Base-by-base conservation (phyloP, 2,113 vertebrate species). In the Scartelaos histophorus region DNA sequence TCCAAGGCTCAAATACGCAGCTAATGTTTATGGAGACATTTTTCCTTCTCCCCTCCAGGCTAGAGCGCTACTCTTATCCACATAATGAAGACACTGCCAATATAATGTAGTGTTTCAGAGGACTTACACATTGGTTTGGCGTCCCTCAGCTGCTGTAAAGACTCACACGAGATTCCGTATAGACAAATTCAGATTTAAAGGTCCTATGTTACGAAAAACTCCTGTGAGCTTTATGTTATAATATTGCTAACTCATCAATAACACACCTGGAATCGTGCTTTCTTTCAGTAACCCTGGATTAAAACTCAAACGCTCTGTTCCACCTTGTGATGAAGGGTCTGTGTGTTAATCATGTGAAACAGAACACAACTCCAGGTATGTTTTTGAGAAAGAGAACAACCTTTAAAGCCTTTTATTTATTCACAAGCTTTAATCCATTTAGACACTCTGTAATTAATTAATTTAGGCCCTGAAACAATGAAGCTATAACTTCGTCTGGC, bases 71-170 rank as follows among this genome's bases (percentile, higher is more conserved):
- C 70, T 81, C 56, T 62, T 82, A 21, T 83, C 80, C 81, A 89
- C 84, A 74, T 83, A 88, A 89, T 83, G 80, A 81, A 87, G 83
- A 34, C 13, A 16, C 15, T 82, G 70, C 76, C 83, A 77, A 81
- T 81, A 88, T 56, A 62, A 69, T 13, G 54, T 19, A 72, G 51
- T 71, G 58, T 76, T 90, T 77, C 71, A 83, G 70, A 67, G 69
- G 76, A 85, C 90, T 88, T 83, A 81, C 35, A 74, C 71, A 67
- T 73, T 78, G 67, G 80, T 73, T 71, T 25, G 71, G 70, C 72
- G 81, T 19, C 60, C 69, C 66, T 0, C 12, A 29, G 46, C 25
- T 70, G 69, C 75, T 47, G 9, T 62, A 19, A 29, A 65, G n/a
- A 80, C 5, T 17, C 21, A 45, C 49, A 34, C 5, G n/a, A 1